These are phyloP conservation scores for Ferrisia virgata DNA, from an alignment of 2,888 invertebrate species.

Conservation along the genomic window DNA sequence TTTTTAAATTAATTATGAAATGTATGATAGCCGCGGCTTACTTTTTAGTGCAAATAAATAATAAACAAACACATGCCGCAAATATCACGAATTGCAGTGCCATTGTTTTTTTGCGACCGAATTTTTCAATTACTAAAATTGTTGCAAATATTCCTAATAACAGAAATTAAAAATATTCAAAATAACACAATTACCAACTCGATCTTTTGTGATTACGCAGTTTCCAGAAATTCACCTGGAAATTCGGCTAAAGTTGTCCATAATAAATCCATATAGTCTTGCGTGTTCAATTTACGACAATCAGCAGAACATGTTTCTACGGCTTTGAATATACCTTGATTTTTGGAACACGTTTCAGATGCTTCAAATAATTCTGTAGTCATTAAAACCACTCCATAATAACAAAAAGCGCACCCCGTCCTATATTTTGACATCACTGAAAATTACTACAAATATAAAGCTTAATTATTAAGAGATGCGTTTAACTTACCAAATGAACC, in stretches of 20 bases:
- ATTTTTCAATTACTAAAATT: conserved; percentile 81
- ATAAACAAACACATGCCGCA: conserved; percentile 68
- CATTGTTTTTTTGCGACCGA: conserved; percentile 89
- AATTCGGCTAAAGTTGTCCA: conserved; percentile 95
- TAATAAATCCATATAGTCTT: conserved; percentile 86
- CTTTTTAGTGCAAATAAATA: conserved; percentile 62
- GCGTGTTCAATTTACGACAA: conserved; percentile 71
- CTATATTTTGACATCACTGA: conserved; percentile 55
- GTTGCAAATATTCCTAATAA: conserved; percentile 78
- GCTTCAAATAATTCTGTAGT: conserved; percentile 87
- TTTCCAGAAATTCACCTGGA: conserved; percentile 62
- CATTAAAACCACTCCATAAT: conserved; percentile 91
- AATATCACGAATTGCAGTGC: conserved; percentile 86
- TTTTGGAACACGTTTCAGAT: conserved; percentile 48
- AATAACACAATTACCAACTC: not conserved
- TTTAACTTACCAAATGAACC: conserved; percentile 81
- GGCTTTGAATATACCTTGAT: conserved; percentile 51
- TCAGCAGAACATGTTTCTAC: conserved; percentile 63
- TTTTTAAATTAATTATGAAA: not conserved
- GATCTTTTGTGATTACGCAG: not conserved
- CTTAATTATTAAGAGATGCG: not conserved
- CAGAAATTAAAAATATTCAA: conserved; percentile 30
- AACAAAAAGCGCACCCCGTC: conserved; percentile 91
- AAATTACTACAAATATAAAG: not conserved
- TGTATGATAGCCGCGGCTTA: conserved; percentile 39